A percentile compares a stretch with the other conserved stretches of the same genome.
Conservation (phyloP, 1,140 invertebrate species). For the Acromyrmex echinatior region DNA sequence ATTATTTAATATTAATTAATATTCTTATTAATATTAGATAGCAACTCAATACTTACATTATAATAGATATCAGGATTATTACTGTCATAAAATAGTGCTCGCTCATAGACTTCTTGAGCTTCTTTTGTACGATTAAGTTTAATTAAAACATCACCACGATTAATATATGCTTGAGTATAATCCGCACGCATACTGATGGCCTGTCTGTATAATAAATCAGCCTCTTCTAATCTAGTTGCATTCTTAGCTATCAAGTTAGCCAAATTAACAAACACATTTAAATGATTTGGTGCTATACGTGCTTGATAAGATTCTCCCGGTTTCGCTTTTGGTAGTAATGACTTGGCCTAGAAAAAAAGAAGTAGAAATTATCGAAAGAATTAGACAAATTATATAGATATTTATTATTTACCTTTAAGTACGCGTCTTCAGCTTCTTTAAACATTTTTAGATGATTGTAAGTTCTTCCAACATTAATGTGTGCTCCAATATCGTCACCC, state of each 20-base stretch:
- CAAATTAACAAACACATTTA: slow-evolving; percentile 98
- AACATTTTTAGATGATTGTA: slow-evolving; percentile 97
- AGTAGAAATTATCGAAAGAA: background rate
- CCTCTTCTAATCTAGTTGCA: slow-evolving; percentile 96
- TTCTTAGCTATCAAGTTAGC: slow-evolving; percentile 98
- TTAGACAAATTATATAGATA: background rate
- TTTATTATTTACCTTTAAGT: slow-evolving; percentile 90
- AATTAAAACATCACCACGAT: slow-evolving; percentile 97
- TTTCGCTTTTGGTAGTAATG: slow-evolving; percentile 95
- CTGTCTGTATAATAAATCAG: slow-evolving; percentile 96
- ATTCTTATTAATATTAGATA: background rate
- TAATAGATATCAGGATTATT: slow-evolving; percentile 99
- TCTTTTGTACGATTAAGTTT: slow-evolving; percentile 98
- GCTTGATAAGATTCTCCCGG: slow-evolving; percentile 98
- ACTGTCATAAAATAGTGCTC: slow-evolving; percentile 96
- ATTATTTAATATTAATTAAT: background rate
- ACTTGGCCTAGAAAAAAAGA: slow-evolving; percentile 90
- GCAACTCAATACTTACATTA: slow-evolving; percentile 90
- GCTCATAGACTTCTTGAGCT: slow-evolving; percentile 97
- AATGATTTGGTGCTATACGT: slow-evolving; percentile 97
- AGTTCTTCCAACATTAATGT: slow-evolving; percentile 98
- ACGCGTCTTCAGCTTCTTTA: slow-evolving; percentile 96
- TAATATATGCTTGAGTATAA: slow-evolving; percentile 99
- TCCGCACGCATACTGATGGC: slow-evolving; percentile 99
- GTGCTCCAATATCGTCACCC: slow-evolving; percentile 97